A percentile compares a stretch with the other conserved stretches of the same genome.
These are phyloP conservation scores for Gastrophryne carolinensis DNA, from an alignment of 2,797 vertebrate species.

Conservation along the genomic window DNA sequence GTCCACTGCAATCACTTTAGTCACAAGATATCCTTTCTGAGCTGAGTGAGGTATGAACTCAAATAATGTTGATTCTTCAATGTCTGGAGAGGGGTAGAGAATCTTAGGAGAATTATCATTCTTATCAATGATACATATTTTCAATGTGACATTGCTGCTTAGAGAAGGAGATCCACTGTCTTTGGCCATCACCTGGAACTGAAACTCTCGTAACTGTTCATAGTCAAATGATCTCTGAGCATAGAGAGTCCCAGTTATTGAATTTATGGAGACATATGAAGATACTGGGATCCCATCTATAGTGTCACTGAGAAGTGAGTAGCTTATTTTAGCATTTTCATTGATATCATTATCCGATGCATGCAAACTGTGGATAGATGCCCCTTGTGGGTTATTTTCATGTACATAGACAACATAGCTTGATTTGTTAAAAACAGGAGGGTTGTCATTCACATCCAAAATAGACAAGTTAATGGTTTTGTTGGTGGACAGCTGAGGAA, in stretches of 20 bases:
- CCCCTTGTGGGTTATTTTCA: conserved; percentile 65
- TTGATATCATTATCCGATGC: conserved; percentile 72
- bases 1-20: conserved; percentile 65
- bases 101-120: conserved; percentile 68
- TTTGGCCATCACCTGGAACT: conserved; percentile 38
- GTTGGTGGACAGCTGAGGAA: conserved; percentile 4
- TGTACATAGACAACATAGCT: conserved; percentile 60
- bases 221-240: conserved; percentile 42
- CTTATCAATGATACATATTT: conserved; percentile 64
- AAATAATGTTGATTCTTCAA: conserved; percentile 54
- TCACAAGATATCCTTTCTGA: conserved; percentile 59
- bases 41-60: conserved; percentile 60
- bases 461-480: conserved; percentile 27
- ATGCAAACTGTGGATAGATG: conserved; percentile 67
- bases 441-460: conserved; percentile 41
- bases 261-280: conserved; percentile 67
- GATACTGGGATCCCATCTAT: conserved; percentile 60
- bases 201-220: conserved; percentile 38
- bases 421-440: conserved; percentile 56
- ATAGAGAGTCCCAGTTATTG: conserved; percentile 66
- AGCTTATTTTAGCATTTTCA: conserved; percentile 68
- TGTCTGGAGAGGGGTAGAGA: conserved; percentile 57
- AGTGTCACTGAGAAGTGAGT: conserved; percentile 61
- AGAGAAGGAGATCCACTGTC: conserved; percentile 56
- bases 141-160: conserved; percentile 62